phyloP scores from a whole-genome alignment of 2,888 invertebrate genomes.

The Sarcophaga carnaria region DNA sequence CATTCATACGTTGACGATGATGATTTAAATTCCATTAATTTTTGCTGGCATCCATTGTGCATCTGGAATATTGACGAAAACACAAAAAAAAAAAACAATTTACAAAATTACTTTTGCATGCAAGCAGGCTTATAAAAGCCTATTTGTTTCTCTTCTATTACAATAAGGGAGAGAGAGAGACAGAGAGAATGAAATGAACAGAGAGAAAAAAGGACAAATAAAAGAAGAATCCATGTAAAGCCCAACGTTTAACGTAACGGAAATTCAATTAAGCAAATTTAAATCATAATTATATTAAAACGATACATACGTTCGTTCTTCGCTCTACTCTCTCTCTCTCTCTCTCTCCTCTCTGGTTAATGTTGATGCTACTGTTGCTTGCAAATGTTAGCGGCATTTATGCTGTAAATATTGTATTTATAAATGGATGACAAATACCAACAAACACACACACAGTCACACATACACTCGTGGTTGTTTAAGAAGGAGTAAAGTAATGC shows the following conservation, averaged over 20 bases:
- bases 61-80: not conserved
- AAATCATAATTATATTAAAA: conserved; percentile 66
- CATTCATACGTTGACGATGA: not conserved
- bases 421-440: conserved; percentile 36
- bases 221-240: conserved; percentile 9
- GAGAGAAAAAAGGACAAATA: not conserved
- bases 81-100: conserved; percentile 23
- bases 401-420: not conserved
- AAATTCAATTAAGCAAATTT: conserved; percentile 69
- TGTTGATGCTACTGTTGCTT: not conserved
- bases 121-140: conserved; percentile 1
- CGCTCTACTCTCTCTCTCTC: not conserved
- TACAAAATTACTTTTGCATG: conserved; percentile 33
- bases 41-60: not conserved
- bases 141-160: not conserved
- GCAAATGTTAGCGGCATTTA: not conserved
- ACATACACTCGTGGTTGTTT: too few species aligned
- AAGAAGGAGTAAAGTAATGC: too few species aligned
- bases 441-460: not conserved
- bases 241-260: conserved; percentile 26
- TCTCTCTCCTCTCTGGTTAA: not conserved
- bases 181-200: too few species aligned
- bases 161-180: too few species aligned
- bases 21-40: conserved; percentile 42
- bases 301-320: not conserved